Conservation (phyloP, 2,113 vertebrate genomes). For the Apus apus region DNA sequence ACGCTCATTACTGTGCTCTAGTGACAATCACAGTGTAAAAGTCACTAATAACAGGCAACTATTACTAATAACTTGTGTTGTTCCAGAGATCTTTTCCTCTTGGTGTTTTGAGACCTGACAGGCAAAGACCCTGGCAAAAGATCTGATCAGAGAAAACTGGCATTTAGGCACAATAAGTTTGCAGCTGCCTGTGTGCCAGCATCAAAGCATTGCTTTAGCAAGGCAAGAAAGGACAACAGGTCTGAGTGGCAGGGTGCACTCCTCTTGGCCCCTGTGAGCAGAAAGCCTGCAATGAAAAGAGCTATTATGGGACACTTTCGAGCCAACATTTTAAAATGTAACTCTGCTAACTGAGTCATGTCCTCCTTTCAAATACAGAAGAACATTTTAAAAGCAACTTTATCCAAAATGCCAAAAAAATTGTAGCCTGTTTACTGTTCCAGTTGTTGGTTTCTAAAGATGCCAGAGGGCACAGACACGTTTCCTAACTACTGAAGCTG, state of each 20-base stretch:
- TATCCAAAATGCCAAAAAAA: constrained; percentile 48
- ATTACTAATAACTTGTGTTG: background rate
- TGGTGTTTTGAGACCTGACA: background rate
- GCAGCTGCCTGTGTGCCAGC: background rate
- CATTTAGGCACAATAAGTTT: background rate
- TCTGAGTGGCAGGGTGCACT: background rate
- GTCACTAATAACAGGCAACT: background rate
- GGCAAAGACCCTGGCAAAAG: background rate
- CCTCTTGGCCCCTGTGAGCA: background rate
- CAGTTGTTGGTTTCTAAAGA: background rate
- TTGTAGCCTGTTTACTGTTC: constrained; percentile 10
- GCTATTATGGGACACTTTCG: constrained; percentile 8
- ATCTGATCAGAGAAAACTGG: background rate
- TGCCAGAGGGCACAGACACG: constrained; percentile 22
- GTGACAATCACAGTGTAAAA: background rate
- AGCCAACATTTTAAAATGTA: background rate
- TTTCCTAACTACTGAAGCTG: constrained; percentile 53
- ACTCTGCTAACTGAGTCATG: constrained; percentile 15
- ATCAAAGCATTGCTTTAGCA: background rate
- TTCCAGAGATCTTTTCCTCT: background rate
- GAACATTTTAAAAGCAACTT: constrained; percentile 41
- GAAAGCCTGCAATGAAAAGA: constrained; percentile 2
- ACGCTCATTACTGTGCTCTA: background rate
- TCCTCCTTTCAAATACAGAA: constrained; percentile 43
- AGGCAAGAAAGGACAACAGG: background rate